Evolutionary conservation across 2,113 vertebrate genomes (phyloP), one percentile per base, ranked within the genome.

Genomic region (Thermophis baileyi): DNA sequence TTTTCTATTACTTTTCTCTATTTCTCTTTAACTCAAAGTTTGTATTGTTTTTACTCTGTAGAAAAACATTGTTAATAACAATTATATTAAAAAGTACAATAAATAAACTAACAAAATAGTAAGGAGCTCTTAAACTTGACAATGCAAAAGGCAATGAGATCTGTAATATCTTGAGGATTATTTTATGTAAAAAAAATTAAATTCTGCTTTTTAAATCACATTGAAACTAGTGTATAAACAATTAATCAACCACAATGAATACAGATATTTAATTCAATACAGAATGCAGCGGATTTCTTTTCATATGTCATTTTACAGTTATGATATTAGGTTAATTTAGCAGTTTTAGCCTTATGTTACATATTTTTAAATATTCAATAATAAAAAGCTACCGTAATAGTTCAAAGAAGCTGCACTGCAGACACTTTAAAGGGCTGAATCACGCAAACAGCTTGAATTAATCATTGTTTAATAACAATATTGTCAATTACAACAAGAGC

Each of bases 161-260:
- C 50, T 51, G 35, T 89, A 11, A n/a, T 88, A 40, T 6, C 5
- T 16, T 27, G 40, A 22, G 8, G 18, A 55, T 60, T 89, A 35
- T 74, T 55, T 60, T 89, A 55, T 18, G 55, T 57, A 47, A 57
- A 89, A 60, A 16, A 16, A 27, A 46, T 14, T 89, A 46, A 46
- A 47, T 60, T 25, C 40, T 5, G 12, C 25, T 25, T 46, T 89
- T 89, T 27, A 74, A 74, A 35, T 74, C 69, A 74, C 44, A 27
- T 8, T 89, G 57, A 89, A 89, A 40, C 18, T 53, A 89, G 46
- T 47, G 54, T 27, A 30, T 44, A 49, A 63, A 35, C 11, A 7
- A 5, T 35, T 35, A 74, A 74, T 74, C n/a, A 74, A 35, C n/a
- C 63, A 74, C 46, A 35, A 46, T 2, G 25, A 0, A 0, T 3